These are phyloP conservation scores for Micromys minutus DNA, from an alignment of 2,113 vertebrate genomes.

Conservation along the genomic window DNA sequence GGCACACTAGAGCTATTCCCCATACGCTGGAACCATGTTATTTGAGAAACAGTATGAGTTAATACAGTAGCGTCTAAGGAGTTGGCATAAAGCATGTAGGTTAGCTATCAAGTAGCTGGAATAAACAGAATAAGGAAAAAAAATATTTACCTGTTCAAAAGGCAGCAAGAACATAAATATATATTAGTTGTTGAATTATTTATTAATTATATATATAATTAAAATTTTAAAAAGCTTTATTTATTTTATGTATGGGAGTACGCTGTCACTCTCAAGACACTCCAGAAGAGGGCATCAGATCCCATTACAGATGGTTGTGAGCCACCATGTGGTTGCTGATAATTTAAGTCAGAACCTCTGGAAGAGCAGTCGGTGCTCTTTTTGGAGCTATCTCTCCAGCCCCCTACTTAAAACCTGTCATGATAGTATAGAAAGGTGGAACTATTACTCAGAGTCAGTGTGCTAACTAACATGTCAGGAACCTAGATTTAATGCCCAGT, in stretches of 20 bases:
- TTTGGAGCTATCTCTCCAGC: no score
- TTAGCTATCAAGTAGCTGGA: not conserved
- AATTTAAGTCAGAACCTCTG: no score
- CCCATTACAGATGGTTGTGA: no score
- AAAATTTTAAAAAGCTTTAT: no score
- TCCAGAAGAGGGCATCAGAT: no score
- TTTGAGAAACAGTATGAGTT: not conserved
- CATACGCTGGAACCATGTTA: not conserved
- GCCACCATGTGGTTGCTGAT: no score
- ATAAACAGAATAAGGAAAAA: not conserved
- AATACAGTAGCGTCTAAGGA: not conserved
- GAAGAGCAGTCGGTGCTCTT: no score
- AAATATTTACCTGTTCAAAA: conserved; percentile 28
- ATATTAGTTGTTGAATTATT: not conserved
- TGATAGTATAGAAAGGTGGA: not conserved
- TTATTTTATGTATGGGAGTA: no score
- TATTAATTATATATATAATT: no score
- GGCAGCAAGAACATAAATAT: not conserved
- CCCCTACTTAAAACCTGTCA: not conserved
- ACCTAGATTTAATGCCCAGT: not conserved
- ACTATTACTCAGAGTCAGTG: not conserved
- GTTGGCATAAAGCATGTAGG: not conserved
- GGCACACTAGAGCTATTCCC: not conserved
- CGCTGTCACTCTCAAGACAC: no score
- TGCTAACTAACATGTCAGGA: not conserved